A percentile compares a stretch with the other conserved stretches of the same genome.
Conservation (phyloP, 2,888 invertebrate species). For the Drosophila subquinaria region DNA sequence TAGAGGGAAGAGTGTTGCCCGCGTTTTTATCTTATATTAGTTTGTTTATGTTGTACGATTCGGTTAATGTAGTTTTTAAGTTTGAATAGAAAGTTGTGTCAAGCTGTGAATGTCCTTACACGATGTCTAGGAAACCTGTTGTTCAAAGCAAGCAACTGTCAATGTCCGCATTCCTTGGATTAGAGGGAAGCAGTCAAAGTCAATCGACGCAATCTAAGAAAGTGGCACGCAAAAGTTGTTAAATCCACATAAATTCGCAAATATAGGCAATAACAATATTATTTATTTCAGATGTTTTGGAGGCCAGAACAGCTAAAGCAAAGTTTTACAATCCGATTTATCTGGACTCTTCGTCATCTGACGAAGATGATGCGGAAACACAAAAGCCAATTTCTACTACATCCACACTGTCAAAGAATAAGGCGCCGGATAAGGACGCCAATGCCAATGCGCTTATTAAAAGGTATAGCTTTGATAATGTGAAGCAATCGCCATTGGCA, state of each 20-base stretch:
- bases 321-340: constrained; percentile 80
- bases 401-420: constrained; percentile 10
- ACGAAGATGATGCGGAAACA: constrained; percentile 59
- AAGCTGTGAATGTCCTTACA: constrained; percentile 3
- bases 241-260: not conserved
- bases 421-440: constrained; percentile 31
- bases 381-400: not conserved
- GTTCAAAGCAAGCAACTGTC: constrained; percentile 71
- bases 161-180: constrained; percentile 75
- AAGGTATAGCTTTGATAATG: constrained; percentile 67
- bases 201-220: constrained; percentile 33
- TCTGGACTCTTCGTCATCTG: constrained; percentile 81
- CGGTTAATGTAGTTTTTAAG: constrained; percentile 18
- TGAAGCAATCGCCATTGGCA: constrained; percentile 70
- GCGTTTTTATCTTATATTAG: constrained; percentile 37
- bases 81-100: not conserved
- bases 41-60: constrained; percentile 26
- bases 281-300: constrained; percentile 32
- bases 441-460: constrained; percentile 56
- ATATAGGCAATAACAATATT: not conserved
- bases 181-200: constrained; percentile 45
- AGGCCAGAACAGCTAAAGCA: constrained; percentile 31
- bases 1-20: constrained; percentile 24
- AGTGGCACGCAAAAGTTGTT: constrained; percentile 25
- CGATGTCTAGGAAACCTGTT: constrained; percentile 38